These are phyloP conservation scores for Lumbricus terrestris DNA, from an alignment of 2,888 invertebrate genomes.

Conservation along the genomic window DNA sequence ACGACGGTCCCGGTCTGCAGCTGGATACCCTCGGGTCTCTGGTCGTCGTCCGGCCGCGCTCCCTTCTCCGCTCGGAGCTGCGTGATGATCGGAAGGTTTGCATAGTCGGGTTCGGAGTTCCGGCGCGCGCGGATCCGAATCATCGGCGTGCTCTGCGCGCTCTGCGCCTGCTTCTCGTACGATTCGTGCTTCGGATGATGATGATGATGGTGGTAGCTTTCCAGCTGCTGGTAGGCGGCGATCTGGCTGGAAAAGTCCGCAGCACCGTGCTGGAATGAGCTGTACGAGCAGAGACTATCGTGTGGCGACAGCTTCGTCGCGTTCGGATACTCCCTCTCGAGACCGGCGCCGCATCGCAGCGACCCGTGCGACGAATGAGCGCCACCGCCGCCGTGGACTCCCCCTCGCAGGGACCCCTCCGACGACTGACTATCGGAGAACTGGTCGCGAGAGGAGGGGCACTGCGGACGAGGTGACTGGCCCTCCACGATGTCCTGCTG, in stretches of 20 bases:
- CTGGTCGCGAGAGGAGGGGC: slow-evolving; percentile 26
- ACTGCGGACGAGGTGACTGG: neutral
- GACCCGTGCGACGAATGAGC: slow-evolving; percentile 65
- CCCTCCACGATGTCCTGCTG: slow-evolving; percentile 26
- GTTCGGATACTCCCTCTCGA: slow-evolving; percentile 24
- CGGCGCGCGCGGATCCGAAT: slow-evolving; percentile 22
- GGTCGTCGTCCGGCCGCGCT: neutral
- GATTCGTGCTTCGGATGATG: slow-evolving; percentile 17
- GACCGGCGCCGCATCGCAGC: slow-evolving; percentile 44
- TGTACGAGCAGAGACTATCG: slow-evolving; percentile 17
- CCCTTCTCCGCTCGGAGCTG: slow-evolving; percentile 25
- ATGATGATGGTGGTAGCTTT: neutral
- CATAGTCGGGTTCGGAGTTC: slow-evolving; percentile 54
- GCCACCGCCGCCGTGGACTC: too few relatives aligned
- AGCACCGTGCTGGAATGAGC: neutral
- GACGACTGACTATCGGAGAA: slow-evolving; percentile 60
- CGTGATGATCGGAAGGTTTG: slow-evolving; percentile 42
- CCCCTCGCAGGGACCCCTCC: slow-evolving; percentile 62
- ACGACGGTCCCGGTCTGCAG: slow-evolving; percentile 34
- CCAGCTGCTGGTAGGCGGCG: neutral
- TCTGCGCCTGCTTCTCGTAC: neutral
- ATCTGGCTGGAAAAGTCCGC: slow-evolving; percentile 8
- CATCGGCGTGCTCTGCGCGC: neutral
- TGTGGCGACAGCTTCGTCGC: slow-evolving; percentile 22
- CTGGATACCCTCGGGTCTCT: neutral